Percentiles rank a stretch among this genome's conserved stretches.
These are phyloP conservation scores for Lithophane semibrunnea DNA, from an alignment of 2,888 invertebrate species.

Conservation along the genomic window DNA sequence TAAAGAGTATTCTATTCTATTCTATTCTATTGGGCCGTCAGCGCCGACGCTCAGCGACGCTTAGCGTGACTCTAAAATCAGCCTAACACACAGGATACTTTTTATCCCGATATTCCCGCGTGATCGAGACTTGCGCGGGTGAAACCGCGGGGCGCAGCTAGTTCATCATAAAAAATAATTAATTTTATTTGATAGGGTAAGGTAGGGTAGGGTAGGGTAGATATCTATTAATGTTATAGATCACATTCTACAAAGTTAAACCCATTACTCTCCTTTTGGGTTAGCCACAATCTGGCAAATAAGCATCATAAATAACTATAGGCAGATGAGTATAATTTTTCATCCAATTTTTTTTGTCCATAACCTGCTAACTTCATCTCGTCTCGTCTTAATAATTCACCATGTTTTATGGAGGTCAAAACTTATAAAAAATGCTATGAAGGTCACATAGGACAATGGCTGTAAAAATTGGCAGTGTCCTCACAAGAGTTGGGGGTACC, in stretches of 20 bases:
- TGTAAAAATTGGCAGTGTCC: constrained; percentile 44
- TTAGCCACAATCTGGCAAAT: neutral
- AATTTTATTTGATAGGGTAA: too few relatives aligned
- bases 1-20: too few relatives aligned
- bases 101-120: too few relatives aligned
- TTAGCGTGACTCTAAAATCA: too few relatives aligned
- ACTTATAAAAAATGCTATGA: constrained; percentile 15
- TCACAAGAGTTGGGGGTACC: constrained; percentile 22
- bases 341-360: neutral
- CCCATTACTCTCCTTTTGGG: neutral
- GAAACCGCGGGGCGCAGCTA: too few relatives aligned
- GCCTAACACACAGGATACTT: too few relatives aligned
- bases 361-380: neutral
- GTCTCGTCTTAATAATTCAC: constrained; percentile 5
- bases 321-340: neutral
- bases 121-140: too few relatives aligned
- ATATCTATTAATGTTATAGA: too few relatives aligned
- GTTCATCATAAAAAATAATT: too few relatives aligned
- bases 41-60: too few relatives aligned
- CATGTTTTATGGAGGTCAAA: constrained; percentile 24
- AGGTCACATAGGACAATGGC: constrained; percentile 35
- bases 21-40: too few relatives aligned
- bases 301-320: neutral
- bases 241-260: neutral
- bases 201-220: too few relatives aligned